These are phyloP conservation scores for Microplitis manilae DNA, from an alignment of 2,888 invertebrate species.

Conservation along the genomic window DNA sequence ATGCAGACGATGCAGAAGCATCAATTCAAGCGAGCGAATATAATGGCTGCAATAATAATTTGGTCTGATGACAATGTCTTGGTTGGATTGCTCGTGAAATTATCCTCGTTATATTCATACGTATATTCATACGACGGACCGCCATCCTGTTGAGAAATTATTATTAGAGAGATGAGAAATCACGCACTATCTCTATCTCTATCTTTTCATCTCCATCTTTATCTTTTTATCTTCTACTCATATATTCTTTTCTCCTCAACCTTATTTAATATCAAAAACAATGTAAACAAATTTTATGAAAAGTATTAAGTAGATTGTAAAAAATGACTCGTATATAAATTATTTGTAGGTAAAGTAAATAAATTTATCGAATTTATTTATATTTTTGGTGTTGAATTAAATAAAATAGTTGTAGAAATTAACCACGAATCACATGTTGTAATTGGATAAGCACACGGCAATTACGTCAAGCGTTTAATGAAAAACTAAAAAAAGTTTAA, in stretches of 20 bases:
- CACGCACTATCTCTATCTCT: background rate
- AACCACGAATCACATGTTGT: constrained; percentile 14
- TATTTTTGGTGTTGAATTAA: constrained; percentile 8
- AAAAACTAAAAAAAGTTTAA: background rate
- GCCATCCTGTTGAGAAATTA: constrained; percentile 4
- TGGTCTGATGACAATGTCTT: constrained; percentile 7
- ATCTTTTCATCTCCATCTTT: background rate
- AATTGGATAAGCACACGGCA: constrained; percentile 33
- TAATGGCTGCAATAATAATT: constrained; percentile 5
- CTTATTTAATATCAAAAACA: background rate
- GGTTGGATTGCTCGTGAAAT: background rate
- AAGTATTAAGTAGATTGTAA: background rate
- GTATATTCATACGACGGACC: background rate
- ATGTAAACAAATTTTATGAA: background rate
- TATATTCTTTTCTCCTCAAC: background rate
- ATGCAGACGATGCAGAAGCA: background rate
- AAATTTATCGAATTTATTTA: too few species aligned
- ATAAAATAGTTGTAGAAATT: constrained; percentile 5
- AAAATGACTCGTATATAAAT: background rate
- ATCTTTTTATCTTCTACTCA: background rate
- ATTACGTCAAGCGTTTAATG: constrained; percentile 26
- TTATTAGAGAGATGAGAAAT: constrained; percentile 4
- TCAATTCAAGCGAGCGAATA: constrained; percentile 1
- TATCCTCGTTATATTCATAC: background rate
- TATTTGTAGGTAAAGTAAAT: too few species aligned